These are phyloP conservation scores for Serripes groenlandicus DNA, from an alignment of 2,888 invertebrate genomes.

Conservation along the genomic window DNA sequence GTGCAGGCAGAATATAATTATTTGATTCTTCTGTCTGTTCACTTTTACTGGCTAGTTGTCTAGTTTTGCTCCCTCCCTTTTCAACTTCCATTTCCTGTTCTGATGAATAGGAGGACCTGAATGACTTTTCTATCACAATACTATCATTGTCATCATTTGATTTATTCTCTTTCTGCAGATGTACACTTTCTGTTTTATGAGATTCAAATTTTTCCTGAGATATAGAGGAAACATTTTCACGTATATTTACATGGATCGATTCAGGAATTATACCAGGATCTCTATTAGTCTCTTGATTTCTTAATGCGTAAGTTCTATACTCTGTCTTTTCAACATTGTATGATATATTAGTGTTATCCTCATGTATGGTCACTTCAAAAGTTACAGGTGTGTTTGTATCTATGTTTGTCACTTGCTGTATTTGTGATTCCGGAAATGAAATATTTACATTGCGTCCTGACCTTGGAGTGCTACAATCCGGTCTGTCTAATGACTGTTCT, in stretches of 20 bases:
- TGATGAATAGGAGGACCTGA: conserved; percentile 56
- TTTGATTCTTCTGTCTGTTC: conserved; percentile 32
- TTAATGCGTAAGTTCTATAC: conserved; percentile 74
- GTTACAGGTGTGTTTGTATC: conserved; percentile 62
- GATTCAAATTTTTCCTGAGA: conserved; percentile 70
- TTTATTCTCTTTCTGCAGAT: conserved; percentile 52
- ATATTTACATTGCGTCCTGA: conserved; percentile 44
- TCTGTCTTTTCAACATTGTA: conserved; percentile 82
- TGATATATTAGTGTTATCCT: conserved; percentile 76
- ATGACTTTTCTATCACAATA: conserved; percentile 58
- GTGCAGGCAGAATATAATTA: conserved; percentile 36
- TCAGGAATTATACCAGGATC: conserved; percentile 71
- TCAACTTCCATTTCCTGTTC: conserved; percentile 57
- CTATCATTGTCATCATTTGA: conserved; percentile 15
- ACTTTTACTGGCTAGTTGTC: conserved; percentile 33
- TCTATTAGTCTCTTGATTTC: conserved; percentile 51
- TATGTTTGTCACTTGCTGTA: conserved; percentile 39
- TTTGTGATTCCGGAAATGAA: conserved; percentile 57
- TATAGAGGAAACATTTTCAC: conserved; percentile 68
- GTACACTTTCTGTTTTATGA: conserved; percentile 65
- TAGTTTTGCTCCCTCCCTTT: conserved; percentile 58
- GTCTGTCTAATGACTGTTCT: conserved; percentile 33
- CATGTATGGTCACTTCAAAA: conserved; percentile 78
- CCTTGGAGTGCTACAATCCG: conserved; percentile 60
- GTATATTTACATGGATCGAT: conserved; percentile 76